These are phyloP conservation scores for Ectropis crepuscularia DNA, from an alignment of 2,888 invertebrate genomes.

Conservation along the genomic window DNA sequence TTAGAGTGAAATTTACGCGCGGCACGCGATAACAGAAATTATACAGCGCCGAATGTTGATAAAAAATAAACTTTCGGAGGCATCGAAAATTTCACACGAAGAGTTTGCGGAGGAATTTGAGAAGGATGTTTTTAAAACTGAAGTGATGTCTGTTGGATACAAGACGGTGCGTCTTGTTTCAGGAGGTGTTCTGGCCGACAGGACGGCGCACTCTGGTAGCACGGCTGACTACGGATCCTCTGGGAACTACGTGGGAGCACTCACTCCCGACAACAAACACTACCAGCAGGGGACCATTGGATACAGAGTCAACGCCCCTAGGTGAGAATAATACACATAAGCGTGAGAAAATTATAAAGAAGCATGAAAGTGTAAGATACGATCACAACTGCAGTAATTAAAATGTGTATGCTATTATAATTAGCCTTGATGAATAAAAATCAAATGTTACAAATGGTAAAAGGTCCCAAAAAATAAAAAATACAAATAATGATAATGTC, in stretches of 20 bases:
- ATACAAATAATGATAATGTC: conserved; percentile 25
- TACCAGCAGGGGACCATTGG: conserved; percentile 82
- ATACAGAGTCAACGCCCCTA: conserved; percentile 87
- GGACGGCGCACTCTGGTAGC: conserved; percentile 88
- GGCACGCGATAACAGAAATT: conserved; percentile 68
- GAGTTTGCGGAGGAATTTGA: conserved; percentile 21
- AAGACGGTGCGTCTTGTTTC: conserved; percentile 75
- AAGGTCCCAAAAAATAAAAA: conserved; percentile 27
- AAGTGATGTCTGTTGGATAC: conserved; percentile 55
- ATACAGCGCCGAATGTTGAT: conserved; percentile 43
- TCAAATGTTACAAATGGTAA: conserved; percentile 35
- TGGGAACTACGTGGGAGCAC: conserved; percentile 76
- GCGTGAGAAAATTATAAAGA: conserved; percentile 31
- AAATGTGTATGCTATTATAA: conserved; percentile 2
- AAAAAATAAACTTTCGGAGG: conserved; percentile 33
- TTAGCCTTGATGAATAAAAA: conserved; percentile 13
- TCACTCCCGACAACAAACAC: conserved; percentile 80
- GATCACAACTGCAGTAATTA: conserved; percentile 29
- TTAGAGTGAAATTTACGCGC: conserved; percentile 68
- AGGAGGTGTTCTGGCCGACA: conserved; percentile 89
- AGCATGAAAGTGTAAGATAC: conserved; percentile 28
- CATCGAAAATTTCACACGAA: conserved; percentile 34
- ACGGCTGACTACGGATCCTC: conserved; percentile 85
- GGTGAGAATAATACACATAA: conserved; percentile 75
- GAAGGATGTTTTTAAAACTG: conserved; percentile 28